phyloP scores from a whole-genome alignment of 2,888 invertebrate species.

The Schrankia costaestrigalis region DNA sequence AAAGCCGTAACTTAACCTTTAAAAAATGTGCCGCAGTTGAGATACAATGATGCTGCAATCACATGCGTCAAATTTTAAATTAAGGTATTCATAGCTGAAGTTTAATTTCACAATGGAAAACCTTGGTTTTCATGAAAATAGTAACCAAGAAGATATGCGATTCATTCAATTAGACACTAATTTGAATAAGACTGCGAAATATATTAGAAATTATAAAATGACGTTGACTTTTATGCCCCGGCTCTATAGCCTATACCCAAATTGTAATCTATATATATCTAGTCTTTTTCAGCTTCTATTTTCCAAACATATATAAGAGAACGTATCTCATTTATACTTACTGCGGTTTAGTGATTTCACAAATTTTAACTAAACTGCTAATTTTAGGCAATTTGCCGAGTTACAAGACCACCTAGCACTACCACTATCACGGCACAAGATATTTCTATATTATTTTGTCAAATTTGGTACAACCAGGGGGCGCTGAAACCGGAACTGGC shows the following conservation, averaged over 20 bases:
- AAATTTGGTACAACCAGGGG: slow-evolving; percentile 53
- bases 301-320: slow-evolving; percentile 9
- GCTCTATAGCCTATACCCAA: no score
- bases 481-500: slow-evolving; percentile 57
- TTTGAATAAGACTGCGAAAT: no score
- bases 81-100: no score
- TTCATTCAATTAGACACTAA: no score
- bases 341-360: slow-evolving; percentile 55
- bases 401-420: slow-evolving; percentile 46
- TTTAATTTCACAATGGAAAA: no score
- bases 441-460: slow-evolving; percentile 51
- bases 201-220: no score
- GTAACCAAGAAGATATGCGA: no score
- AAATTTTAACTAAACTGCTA: slow-evolving; percentile 56
- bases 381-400: slow-evolving; percentile 59
- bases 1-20: slow-evolving; percentile 70
- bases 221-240: no score
- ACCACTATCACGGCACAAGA: slow-evolving; percentile 70
- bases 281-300: no score
- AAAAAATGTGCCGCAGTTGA: slow-evolving; percentile 41
- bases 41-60: slow-evolving; percentile 49
- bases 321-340: slow-evolving; percentile 48
- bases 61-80: slow-evolving; percentile 58
- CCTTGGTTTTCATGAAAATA: no score
- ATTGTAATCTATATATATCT: no score